Conservation (phyloP, 2,888 invertebrate genomes). For the Serrognathus titanus region DNA sequence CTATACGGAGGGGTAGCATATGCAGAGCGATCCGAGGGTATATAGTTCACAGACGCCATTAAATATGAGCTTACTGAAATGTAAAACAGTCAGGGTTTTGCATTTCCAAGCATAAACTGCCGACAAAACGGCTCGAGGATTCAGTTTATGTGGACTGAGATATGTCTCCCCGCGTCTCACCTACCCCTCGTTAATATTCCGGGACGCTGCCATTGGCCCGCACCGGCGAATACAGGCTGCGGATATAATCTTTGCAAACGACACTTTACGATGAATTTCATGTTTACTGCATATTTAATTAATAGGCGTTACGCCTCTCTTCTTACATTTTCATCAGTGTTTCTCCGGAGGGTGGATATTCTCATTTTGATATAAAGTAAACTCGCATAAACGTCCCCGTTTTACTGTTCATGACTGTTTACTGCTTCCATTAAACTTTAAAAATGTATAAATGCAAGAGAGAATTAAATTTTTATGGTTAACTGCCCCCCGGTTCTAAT, state of each 20-base stretch:
- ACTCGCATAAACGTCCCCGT: conserved; percentile 15
- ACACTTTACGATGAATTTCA: conserved; percentile 44
- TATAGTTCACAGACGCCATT: conserved; percentile 51
- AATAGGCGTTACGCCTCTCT: conserved; percentile 33
- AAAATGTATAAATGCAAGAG: conserved; percentile 25
- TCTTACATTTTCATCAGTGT: conserved; percentile 14
- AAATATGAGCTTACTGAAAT: conserved; percentile 54
- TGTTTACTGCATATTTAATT: conserved; percentile 48
- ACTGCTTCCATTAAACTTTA: conserved; percentile 21
- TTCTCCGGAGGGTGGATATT: conserved; percentile 5
- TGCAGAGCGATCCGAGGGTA: conserved; percentile 45
- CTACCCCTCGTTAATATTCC: conserved; percentile 38
- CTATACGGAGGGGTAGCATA: conserved; percentile 45
- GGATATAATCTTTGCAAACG: conserved; percentile 38
- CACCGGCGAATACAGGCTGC: conserved; percentile 29
- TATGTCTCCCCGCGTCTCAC: conserved; percentile 22
- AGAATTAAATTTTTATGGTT: conserved; percentile 2
- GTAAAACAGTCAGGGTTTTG: conserved; percentile 53
- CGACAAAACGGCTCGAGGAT: conserved; percentile 51
- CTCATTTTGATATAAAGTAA: conserved; percentile 11
- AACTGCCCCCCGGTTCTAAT: background rate
- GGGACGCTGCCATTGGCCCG: conserved; percentile 31
- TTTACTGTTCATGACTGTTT: conserved; percentile 19
- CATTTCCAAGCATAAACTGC: conserved; percentile 52
- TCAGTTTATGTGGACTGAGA: conserved; percentile 47